phyloP scores from a whole-genome alignment of 37 sponge, comb jelly and placozoan genomes.

The Halichondria panicea region DNA sequence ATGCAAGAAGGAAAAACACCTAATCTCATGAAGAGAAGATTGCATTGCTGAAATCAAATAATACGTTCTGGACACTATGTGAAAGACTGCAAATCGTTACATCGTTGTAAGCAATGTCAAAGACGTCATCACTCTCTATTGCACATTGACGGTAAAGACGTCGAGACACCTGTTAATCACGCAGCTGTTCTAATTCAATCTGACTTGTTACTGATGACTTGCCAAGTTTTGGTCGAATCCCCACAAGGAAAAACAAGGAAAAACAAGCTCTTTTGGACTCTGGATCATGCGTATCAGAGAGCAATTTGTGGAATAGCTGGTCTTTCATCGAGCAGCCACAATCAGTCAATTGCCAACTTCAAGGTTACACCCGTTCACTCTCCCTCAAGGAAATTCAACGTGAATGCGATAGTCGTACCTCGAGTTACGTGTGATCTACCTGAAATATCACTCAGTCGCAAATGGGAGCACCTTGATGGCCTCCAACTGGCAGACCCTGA shows the following conservation, averaged over 20 bases:
- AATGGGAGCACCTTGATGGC: slow-evolving; percentile 16
- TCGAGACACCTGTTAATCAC: neutral
- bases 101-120: slow-evolving; percentile 7
- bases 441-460: neutral
- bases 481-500: slow-evolving; percentile 16
- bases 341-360: slow-evolving; percentile 15
- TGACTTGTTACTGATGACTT: slow-evolving; percentile 23
- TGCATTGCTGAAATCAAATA: neutral
- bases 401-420: slow-evolving; percentile 21
- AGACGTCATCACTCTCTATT: slow-evolving; percentile 25
- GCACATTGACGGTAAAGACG: neutral
- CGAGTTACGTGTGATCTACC: slow-evolving; percentile 28
- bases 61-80: slow-evolving; percentile 12
- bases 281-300: slow-evolving; percentile 17
- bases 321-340: neutral
- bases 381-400: neutral
- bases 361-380: neutral
- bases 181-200: neutral
- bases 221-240: slow-evolving; percentile 9
- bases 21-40: slow-evolving; percentile 10
- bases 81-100: too few species aligned
- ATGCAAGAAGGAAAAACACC: slow-evolving; percentile 5
- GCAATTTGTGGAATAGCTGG: slow-evolving; percentile 30
- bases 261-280: slow-evolving; percentile 24
- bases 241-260: neutral